Evolutionary conservation across 2,888 invertebrate genomes (phyloP), one percentile per base, ranked within the genome.

Genomic region (Strigamia transsilvanica): DNA sequence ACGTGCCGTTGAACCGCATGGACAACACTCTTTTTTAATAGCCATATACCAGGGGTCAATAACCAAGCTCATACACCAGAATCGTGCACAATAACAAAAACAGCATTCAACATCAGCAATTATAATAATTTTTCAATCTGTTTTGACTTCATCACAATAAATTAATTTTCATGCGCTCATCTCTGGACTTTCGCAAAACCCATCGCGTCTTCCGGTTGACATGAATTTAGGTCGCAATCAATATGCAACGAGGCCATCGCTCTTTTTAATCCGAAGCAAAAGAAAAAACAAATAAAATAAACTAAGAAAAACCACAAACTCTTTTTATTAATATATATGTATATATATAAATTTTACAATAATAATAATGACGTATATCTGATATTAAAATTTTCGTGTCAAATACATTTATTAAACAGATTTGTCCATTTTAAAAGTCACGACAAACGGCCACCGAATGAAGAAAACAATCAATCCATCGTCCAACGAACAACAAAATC

Each of bases 321-420:
- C 21, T 18, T 56, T 56, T 56, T 56, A 56, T 56, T 56, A 18
- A 56, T 56, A 56, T 56, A 51, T 51, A 51, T 51, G n/a, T 66
- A 66, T 66, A 27, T 32, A 73, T 73, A 73, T 73, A 73, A 27
- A 15, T 73, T 73, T 73, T 66, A 66, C 61, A 66, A 66, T 66
- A 66, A 73, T 73, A 73, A 32, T 73, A 73, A 73, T 73, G 73
- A 73, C 73, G 73, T 73, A 73, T 73, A 73, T 73, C 73, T 73
- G 73, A 73, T 73, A 73, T 9, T 73, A 73, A 73, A 73, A 73
- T n/a, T 32, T 73, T 73, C 23, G n/a, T 73, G 27, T 73, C 73
- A 73, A 73, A 73, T 73, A 73, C 73, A 73, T 73, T 73, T 73
- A 73, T 38, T 38, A 66, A 66, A 51, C 66, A 32, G 27, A 66